phyloP scores from a whole-genome alignment of 2,888 invertebrate species.

The Baccha elongata region DNA sequence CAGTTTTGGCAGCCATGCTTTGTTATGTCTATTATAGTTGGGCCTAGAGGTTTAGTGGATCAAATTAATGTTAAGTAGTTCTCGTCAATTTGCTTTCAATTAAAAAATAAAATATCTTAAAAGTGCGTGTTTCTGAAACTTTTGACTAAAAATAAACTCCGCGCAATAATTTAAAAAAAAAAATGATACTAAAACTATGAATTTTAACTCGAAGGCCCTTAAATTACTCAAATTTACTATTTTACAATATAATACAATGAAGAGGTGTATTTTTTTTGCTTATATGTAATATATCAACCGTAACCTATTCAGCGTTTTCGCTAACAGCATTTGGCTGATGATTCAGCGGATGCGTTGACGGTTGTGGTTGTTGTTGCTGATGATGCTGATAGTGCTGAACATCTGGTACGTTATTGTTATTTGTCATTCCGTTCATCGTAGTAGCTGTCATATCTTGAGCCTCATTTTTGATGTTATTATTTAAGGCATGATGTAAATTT shows the following conservation, averaged over 20 bases:
- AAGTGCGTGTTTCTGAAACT: too few species aligned
- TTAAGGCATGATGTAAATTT: constrained; percentile 81
- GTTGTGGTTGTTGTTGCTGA: constrained; percentile 54
- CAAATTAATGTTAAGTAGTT: too few species aligned
- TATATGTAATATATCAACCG: not conserved
- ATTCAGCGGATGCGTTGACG: constrained; percentile 70
- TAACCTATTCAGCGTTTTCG: constrained; percentile 54
- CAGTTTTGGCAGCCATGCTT: too few species aligned
- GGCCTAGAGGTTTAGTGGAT: too few species aligned
- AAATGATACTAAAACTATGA: not conserved
- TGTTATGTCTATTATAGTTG: too few species aligned
- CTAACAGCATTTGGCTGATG: constrained; percentile 73
- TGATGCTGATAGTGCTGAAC: constrained; percentile 62
- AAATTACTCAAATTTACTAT: constrained; percentile 45
- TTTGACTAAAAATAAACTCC: too few species aligned
- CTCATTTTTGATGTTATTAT: constrained; percentile 78
- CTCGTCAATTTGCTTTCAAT: not conserved
- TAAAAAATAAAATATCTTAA: too few species aligned
- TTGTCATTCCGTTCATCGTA: constrained; percentile 80
- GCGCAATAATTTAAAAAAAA: not conserved
- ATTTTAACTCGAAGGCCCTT: not conserved
- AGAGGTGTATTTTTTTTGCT: not conserved
- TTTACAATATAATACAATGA: constrained; percentile 67
- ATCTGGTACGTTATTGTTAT: constrained; percentile 68
- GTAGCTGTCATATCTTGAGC: constrained; percentile 82